These are phyloP conservation scores for Pollenia amentaria DNA, from an alignment of 2,888 invertebrate genomes.

Conservation along the genomic window DNA sequence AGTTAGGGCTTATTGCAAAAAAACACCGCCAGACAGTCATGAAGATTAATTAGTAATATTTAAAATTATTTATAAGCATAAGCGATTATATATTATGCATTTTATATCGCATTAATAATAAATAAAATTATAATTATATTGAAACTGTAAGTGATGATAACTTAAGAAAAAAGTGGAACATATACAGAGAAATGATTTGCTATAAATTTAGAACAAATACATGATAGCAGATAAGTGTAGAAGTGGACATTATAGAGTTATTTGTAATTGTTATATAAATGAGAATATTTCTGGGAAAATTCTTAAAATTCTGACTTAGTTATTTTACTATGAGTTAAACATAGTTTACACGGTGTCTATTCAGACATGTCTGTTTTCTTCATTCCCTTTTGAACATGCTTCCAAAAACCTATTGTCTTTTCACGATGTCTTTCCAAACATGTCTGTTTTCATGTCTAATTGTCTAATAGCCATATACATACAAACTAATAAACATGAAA, in stretches of 20 bases:
- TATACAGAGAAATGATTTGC: not conserved
- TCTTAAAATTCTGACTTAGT: too few species aligned
- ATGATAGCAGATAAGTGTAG: not conserved
- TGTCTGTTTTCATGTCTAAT: too few species aligned
- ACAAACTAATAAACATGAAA: too few species aligned
- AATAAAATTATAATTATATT: constrained; percentile 13
- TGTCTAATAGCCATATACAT: too few species aligned
- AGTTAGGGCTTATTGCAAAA: too few species aligned
- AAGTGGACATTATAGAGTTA: not conserved
- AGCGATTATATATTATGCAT: not conserved
- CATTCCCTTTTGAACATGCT: too few species aligned
- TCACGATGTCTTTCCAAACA: too few species aligned
- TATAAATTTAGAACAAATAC: constrained; percentile 9
- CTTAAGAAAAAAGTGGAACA: not conserved
- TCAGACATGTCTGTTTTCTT: too few species aligned
- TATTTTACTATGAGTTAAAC: too few species aligned
- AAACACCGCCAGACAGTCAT: not conserved
- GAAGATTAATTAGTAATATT: not conserved
- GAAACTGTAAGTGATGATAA: not conserved
- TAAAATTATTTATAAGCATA: not conserved
- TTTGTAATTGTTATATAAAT: not conserved
- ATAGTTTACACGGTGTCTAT: too few species aligned
- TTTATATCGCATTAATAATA: too few species aligned
- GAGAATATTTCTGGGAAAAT: not conserved
- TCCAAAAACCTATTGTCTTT: too few species aligned